Base-by-base conservation (phyloP, 92 coral and sea anemone genomes). In the Chrysogorgia sp. region DNA sequence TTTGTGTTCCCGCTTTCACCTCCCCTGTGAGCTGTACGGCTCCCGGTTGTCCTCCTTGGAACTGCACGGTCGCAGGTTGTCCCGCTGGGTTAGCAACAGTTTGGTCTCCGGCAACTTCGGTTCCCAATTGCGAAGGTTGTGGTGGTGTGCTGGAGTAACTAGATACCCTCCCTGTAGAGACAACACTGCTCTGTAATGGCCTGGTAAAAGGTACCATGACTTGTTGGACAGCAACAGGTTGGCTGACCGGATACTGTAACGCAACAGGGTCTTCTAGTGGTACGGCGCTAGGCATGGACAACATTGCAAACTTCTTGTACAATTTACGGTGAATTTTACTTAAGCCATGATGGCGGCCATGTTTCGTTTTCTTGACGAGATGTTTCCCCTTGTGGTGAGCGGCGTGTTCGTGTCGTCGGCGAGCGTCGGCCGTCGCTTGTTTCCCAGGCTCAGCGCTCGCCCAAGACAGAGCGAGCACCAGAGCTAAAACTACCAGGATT, bases 261-360 rank as follows among this genome's bases (percentile, higher is more conserved):
- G 34, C 17, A 0, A 65, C 53, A 56, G 26, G 10, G 15, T 72
- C 79, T 35, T 72, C 65, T 1, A 72, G 45, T 1, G 65, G 31
- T 2, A 47, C 61, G 13, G 31, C 30, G 26, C 33, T 43, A 9
- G 79, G 79, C 31, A 65, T 48, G n/a, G 79, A 7, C 20, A 72
- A 34, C 79, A 72, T 72, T 23, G 49, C 79, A 37, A 53, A 72
- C 22, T 72, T 72, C 52, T 72, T 72, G 52, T 53, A 72, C 31
- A 72, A 40, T 60, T 26, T 21, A 34, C 63, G 31, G 23, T 57
- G 63, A 23, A 23, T 1, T 57, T 57, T 57, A 14, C 32, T 57
- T 57, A 29, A 23, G 4, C 63, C 63, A 7, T 57, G 63, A 2
- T 57, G 6, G 31, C 2, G 9, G 17, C 50, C 32, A 57, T 57